Percentiles rank a stretch among this genome's conserved stretches.
Conservation (phyloP, 2,888 invertebrate species). For the Galerucella nymphaeae region DNA sequence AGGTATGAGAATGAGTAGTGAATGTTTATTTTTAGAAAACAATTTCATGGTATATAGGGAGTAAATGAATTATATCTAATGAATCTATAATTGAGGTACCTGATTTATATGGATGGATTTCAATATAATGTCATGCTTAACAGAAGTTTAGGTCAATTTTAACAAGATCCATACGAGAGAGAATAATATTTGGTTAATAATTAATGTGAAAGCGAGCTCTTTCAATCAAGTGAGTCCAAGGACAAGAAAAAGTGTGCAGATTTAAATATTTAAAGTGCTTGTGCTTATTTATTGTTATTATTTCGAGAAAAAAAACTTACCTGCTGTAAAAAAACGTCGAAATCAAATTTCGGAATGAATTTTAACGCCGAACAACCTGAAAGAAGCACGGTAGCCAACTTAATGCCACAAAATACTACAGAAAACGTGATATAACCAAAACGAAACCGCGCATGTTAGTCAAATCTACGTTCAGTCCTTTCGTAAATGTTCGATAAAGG, state of each 20-base stretch:
- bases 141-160: not conserved
- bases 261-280: not conserved
- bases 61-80: not conserved
- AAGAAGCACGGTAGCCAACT: slow-evolving; percentile 66
- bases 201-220: not conserved
- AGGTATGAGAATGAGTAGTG: not conserved
- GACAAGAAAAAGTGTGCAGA: not conserved
- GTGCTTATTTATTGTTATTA: not conserved
- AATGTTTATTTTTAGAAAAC: slow-evolving; percentile 5
- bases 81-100: not conserved
- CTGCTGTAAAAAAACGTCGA: slow-evolving; percentile 45
- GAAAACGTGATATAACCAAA: slow-evolving; percentile 63
- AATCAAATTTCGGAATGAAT: slow-evolving; percentile 53
- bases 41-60: not conserved
- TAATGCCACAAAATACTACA: slow-evolving; percentile 64
- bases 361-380: slow-evolving; percentile 64
- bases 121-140: not conserved
- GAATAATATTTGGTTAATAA: not conserved
- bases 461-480: slow-evolving; percentile 13
- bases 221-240: not conserved
- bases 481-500: not conserved
- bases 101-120: not conserved
- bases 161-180: not conserved
- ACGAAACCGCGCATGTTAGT: slow-evolving; percentile 60
- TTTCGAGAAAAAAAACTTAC: slow-evolving; percentile 41